Conservation (phyloP, 1,140 invertebrate genomes). For the Saccostrea cuccullata region DNA sequence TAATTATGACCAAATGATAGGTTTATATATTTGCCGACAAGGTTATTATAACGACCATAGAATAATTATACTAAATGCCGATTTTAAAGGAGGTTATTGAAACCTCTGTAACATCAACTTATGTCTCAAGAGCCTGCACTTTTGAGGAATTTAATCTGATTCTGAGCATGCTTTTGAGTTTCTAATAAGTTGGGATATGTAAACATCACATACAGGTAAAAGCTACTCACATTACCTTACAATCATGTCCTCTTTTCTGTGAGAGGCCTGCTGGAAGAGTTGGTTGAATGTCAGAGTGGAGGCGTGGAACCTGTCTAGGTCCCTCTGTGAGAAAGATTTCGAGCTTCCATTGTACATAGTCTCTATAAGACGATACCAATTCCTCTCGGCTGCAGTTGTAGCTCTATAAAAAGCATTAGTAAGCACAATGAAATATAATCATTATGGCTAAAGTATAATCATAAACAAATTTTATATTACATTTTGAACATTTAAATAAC, state of each 20-base stretch:
- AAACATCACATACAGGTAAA: no score
- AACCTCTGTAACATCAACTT: no score
- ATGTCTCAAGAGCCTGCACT: no score
- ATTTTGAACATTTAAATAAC: background rate
- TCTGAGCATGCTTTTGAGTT: no score
- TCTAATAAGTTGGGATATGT: no score
- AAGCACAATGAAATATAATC: background rate
- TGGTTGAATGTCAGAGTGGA: constrained; percentile 42
- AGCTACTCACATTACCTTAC: constrained; percentile 45
- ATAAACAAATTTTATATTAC: background rate
- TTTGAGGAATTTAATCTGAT: no score
- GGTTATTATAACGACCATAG: no score
- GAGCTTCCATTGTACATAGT: constrained; percentile 53
- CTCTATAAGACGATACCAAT: constrained; percentile 56
- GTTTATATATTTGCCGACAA: no score
- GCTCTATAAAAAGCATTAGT: constrained; percentile 46
- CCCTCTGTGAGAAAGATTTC: background rate
- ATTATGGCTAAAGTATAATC: background rate
- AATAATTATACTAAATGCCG: no score
- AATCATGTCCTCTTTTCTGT: constrained; percentile 60
- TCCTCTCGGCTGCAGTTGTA: constrained; percentile 48
- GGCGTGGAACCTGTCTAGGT: constrained; percentile 33
- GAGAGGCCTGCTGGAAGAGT: constrained; percentile 47
- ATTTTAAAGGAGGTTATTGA: no score
- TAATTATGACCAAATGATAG: no score